Conservation (phyloP, 2,888 invertebrate genomes). For the Nemoura dubitans region DNA sequence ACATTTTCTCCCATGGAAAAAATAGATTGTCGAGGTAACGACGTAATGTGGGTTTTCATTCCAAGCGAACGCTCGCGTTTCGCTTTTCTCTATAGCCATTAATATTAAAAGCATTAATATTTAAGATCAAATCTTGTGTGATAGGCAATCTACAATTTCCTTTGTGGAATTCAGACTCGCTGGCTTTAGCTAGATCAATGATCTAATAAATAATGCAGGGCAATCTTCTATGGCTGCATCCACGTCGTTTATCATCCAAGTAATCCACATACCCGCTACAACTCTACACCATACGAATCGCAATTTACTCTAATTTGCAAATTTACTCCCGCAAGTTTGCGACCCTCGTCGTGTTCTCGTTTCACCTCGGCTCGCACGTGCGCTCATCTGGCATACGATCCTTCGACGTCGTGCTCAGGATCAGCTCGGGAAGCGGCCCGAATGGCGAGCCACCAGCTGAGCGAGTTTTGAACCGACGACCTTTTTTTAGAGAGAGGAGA, state of each 20-base stretch:
- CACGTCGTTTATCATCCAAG: background rate
- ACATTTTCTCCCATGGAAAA: background rate
- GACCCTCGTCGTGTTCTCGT: background rate
- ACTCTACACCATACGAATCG: background rate
- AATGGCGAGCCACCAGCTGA: no score
- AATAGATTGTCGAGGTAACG: background rate
- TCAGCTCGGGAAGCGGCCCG: no score
- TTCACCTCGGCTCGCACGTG: background rate
- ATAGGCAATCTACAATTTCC: background rate
- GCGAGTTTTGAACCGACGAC: no score
- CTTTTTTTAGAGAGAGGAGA: no score
- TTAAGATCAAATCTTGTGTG: background rate
- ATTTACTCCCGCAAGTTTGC: background rate
- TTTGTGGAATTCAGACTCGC: background rate
- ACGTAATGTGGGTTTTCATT: background rate
- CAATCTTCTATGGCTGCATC: background rate
- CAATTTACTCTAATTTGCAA: constrained; percentile 7
- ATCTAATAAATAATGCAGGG: background rate
- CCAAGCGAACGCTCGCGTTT: background rate
- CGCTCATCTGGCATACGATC: background rate
- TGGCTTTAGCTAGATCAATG: background rate
- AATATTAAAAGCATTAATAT: background rate
- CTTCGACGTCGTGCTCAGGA: background rate
- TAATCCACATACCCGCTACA: background rate
- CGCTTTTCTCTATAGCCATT: no score